A percentile compares a stretch with the other conserved stretches of the same genome.
Conservation (phyloP, 2,113 vertebrate genomes). For the Egretta garzetta region DNA sequence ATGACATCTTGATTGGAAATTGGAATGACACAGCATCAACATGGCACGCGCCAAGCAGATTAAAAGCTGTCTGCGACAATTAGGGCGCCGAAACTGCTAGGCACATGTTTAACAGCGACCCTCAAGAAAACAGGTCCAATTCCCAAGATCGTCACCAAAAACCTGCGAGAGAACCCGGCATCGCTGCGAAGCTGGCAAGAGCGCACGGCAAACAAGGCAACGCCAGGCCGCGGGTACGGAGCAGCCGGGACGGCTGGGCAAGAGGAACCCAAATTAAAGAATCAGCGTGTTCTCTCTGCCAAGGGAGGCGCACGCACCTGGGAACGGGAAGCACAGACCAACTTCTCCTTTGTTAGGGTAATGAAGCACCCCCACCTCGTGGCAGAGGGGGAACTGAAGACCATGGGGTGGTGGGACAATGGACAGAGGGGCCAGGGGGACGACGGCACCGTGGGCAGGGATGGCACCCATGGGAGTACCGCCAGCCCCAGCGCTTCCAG, state of each 20-base stretch:
- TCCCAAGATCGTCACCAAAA: not conserved
- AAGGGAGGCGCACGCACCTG: accelerated
- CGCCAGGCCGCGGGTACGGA: not conserved
- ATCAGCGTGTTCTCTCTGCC: no score
- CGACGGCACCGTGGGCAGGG: accelerated
- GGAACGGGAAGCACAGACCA: no score
- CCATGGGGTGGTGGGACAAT: not conserved
- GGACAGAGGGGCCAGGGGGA: not conserved
- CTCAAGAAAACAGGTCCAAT: accelerated
- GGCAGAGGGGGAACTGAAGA: not conserved
- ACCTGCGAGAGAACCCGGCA: not conserved
- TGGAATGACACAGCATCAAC: not conserved
- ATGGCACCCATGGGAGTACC: not conserved
- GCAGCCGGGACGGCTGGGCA: accelerated
- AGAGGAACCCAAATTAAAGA: not conserved
- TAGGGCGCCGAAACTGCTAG: not conserved
- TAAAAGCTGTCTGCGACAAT: not conserved
- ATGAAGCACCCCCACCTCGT: no score
- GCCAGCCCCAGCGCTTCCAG: not conserved
- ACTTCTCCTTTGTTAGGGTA: no score
- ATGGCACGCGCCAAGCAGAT: not conserved
- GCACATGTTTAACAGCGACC: not conserved
- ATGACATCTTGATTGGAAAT: not conserved
- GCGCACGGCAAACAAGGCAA: not conserved
- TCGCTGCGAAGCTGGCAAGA: accelerated